Percentiles rank a stretch among this genome's conserved stretches.
Conservation (phyloP, 2,888 invertebrate species). For the Myopa tessellatipennis region DNA sequence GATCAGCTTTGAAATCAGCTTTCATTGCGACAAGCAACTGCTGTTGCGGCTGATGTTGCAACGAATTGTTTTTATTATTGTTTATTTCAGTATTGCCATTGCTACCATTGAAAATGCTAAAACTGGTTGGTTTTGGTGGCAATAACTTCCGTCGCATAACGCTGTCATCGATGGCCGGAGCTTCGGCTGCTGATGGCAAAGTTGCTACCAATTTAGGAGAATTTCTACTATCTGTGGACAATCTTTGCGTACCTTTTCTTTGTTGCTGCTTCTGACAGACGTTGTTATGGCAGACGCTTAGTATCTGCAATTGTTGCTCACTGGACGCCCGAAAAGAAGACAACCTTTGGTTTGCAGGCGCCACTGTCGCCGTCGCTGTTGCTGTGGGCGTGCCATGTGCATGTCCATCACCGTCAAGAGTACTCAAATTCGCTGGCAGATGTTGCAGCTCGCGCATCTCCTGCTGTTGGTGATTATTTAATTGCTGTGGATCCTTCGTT, state of each 20-base stretch:
- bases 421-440: constrained; percentile 56
- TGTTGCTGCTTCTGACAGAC: constrained; percentile 36
- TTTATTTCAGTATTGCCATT: constrained; percentile 32
- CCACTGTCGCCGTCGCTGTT: constrained; percentile 56
- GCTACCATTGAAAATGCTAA: constrained; percentile 58
- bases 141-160: constrained; percentile 55
- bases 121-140: constrained; percentile 57
- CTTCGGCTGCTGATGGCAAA: constrained; percentile 41
- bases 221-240: constrained; percentile 48
- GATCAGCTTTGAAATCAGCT: constrained; percentile 62
- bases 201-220: constrained; percentile 43
- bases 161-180: constrained; percentile 44
- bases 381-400: constrained; percentile 53
- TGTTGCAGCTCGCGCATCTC: constrained; percentile 62
- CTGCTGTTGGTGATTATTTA: constrained; percentile 53
- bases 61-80: constrained; percentile 46
- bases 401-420: constrained; percentile 43
- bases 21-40: constrained; percentile 53
- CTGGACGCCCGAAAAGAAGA: constrained; percentile 67
- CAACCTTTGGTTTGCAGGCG: constrained; percentile 66
- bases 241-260: constrained; percentile 58
- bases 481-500: constrained; percentile 63
- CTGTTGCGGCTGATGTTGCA: constrained; percentile 42
- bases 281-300: constrained; percentile 53
- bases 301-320: constrained; percentile 63